Conservation (phyloP, 1,140 invertebrate species). For the Panulirus ornatus region DNA sequence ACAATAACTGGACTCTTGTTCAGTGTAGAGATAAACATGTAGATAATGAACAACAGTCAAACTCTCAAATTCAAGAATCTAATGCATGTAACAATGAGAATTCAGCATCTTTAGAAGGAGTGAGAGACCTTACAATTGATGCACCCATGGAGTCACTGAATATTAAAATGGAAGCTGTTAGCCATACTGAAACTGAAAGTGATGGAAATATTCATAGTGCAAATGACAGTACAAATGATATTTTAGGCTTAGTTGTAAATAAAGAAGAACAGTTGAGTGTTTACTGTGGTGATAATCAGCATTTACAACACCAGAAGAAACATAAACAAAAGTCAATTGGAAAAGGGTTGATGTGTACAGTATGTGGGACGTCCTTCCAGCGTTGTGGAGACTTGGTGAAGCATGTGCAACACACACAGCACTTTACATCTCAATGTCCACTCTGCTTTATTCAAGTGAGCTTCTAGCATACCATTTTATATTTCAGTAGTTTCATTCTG, state of each 20-base stretch:
- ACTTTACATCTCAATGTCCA: slow-evolving; percentile 52
- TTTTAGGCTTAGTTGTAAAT: neutral
- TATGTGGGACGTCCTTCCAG: slow-evolving; percentile 40
- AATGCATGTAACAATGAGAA: neutral
- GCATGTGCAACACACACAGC: slow-evolving; percentile 50
- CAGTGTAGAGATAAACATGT: slow-evolving; percentile 4
- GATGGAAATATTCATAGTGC: slow-evolving; percentile 19
- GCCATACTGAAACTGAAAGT: neutral
- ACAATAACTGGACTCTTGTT: slow-evolving; percentile 21
- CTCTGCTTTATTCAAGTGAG: slow-evolving; percentile 60
- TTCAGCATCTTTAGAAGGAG: neutral
- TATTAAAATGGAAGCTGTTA: neutral
- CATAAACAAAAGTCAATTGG: slow-evolving; percentile 30
- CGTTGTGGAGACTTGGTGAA: slow-evolving; percentile 55
- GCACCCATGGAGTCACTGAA: neutral
- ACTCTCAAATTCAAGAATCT: neutral
- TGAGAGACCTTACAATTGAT: neutral
- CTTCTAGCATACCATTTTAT: neutral
- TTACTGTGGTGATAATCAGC: neutral
- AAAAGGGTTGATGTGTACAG: slow-evolving; percentile 37
- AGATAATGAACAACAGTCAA: neutral
- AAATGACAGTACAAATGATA: slow-evolving; percentile 3
- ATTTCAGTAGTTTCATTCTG: too few relatives aligned
- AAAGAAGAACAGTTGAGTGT: neutral
- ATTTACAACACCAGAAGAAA: slow-evolving; percentile 38